Percentiles rank a stretch among this genome's conserved stretches.
Conservation (phyloP, 2,888 invertebrate genomes). For the Ganaspis brasiliensis region DNA sequence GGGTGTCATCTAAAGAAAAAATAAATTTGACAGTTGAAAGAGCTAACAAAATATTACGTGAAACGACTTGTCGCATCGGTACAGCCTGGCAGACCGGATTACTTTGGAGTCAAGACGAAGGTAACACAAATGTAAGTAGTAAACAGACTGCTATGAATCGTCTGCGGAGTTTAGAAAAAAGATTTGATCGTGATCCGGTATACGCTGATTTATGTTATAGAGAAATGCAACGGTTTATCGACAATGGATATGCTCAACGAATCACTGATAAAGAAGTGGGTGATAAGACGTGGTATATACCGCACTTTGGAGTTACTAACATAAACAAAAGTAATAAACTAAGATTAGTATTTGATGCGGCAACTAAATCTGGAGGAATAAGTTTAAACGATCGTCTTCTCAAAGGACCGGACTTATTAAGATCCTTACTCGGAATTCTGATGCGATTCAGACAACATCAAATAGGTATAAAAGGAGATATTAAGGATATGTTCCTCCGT, state of each 20-base stretch:
- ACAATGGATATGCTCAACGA: slow-evolving; percentile 45
- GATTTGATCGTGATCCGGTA: slow-evolving; percentile 51
- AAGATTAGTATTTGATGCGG: slow-evolving; percentile 68
- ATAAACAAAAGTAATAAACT: slow-evolving; percentile 63
- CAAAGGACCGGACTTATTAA: neutral
- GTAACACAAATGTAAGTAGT: slow-evolving; percentile 7
- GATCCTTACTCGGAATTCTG: neutral
- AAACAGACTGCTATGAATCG: slow-evolving; percentile 47
- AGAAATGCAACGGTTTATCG: slow-evolving; percentile 1
- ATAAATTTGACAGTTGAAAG: neutral
- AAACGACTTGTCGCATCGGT: neutral
- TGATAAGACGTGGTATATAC: slow-evolving; percentile 58
- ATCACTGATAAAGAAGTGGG: neutral
- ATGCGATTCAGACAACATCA: slow-evolving; percentile 17
- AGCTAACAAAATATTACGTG: neutral
- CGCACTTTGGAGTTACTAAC: slow-evolving; percentile 60
- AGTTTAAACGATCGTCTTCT: neutral
- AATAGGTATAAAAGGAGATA: slow-evolving; percentile 22
- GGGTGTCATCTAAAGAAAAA: neutral
- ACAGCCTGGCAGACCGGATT: slow-evolving; percentile 1
- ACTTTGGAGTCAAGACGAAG: neutral
- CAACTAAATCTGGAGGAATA: slow-evolving; percentile 60
- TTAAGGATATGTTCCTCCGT: slow-evolving; percentile 20
- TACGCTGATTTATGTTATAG: slow-evolving; percentile 47
- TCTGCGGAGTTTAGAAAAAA: slow-evolving; percentile 50